phyloP scores from a whole-genome alignment of 2,797 vertebrate species.

The Erethizon dorsatum region DNA sequence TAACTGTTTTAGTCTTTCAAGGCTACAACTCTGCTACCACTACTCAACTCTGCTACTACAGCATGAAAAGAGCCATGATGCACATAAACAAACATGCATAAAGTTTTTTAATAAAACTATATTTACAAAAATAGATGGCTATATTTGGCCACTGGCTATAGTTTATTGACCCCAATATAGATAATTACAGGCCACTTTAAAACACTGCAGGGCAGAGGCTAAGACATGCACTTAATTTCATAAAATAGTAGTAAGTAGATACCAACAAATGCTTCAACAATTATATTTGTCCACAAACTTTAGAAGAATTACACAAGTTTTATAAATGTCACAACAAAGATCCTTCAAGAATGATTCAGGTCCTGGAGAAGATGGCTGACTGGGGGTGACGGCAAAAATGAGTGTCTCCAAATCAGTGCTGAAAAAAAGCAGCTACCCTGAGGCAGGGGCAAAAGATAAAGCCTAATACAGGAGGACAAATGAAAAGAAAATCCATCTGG shows the following conservation, averaged over 20 bases:
- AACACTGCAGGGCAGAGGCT: background rate
- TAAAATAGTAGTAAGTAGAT: background rate
- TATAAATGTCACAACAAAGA: conserved; percentile 90
- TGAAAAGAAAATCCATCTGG: background rate
- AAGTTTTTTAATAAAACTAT: conserved; percentile 28
- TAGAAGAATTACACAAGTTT: background rate
- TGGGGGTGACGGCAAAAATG: background rate
- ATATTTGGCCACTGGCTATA: background rate
- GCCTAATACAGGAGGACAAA: background rate
- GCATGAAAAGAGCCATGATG: background rate
- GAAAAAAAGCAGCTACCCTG: background rate
- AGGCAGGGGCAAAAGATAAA: background rate
- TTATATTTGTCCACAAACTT: background rate
- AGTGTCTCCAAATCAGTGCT: background rate
- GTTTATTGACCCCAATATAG: background rate
- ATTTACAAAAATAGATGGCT: background rate
- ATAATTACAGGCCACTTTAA: background rate
- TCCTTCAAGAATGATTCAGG: background rate
- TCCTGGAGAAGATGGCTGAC: background rate
- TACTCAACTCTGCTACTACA: background rate
- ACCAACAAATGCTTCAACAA: conserved; percentile 75
- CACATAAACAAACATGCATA: background rate
- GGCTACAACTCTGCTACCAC: background rate
- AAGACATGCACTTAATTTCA: background rate
- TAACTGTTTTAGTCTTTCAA: conserved; percentile 20